Evolutionary conservation across 2,797 vertebrate genomes (phyloP), one percentile per base, ranked within the genome.

Genomic region (Apogon talboti): DNA sequence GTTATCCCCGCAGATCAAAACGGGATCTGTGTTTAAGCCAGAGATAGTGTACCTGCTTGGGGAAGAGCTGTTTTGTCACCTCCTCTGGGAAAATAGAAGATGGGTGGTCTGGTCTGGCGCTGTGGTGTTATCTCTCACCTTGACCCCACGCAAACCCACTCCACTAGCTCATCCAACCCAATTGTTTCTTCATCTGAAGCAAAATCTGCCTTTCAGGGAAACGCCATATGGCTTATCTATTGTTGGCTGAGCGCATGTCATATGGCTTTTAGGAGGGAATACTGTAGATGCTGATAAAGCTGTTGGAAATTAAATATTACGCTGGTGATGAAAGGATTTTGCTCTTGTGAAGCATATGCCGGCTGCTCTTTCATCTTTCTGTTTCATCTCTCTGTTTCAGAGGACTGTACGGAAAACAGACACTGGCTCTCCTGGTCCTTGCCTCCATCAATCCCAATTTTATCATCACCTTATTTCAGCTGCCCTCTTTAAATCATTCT

Each of bases 1-100:
- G 55, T 87, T 81, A 87, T 92, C 85, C 85, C 71, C 82, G 78
- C 76, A 82, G 89, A 91, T 92, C 85, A 88, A 81, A 81, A 87
- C 40, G 37, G 76, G 87, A 88, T 91, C 86, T 87, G 54, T 11
- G 53, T 74, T 38, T 81, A 51, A 78, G 74, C 82, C 77, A 70
- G 19, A 63, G 72, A 85, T 59, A 66, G 78, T 70, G 64, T 84
- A 87, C 78, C 81, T 85, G 81, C 76, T 69, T 21, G 7, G 50
- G 42, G 62, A 70, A 35, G 67, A 40, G 58, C 64, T 75, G 52
- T 70, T 76, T 37, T 75, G 73, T 85, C 65, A 64, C 41, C 53
- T 78, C 81, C 61, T 60, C 52, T 48, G 70, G 71, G 63, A 71
- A 66, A 79, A 76, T 43, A 66, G 51, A 77, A 81, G 55, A 69